Evolutionary conservation across 2,888 invertebrate species (phyloP).

Genomic region (Archips xylosteana): DNA sequence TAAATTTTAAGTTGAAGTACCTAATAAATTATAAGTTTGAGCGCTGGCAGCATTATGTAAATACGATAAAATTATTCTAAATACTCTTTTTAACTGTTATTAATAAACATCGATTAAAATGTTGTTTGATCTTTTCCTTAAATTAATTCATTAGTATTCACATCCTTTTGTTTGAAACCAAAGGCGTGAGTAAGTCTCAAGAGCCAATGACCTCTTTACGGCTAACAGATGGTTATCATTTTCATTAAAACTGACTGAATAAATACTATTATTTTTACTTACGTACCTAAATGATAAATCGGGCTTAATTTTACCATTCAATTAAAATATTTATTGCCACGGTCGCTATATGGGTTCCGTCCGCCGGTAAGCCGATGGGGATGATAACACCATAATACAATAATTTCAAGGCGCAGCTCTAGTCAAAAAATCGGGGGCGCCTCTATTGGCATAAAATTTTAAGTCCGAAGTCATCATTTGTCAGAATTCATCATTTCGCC

Average conservation of each 20-base stretch:
- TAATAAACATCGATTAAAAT: conserved; percentile 23
- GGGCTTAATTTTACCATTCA: conserved; percentile 4
- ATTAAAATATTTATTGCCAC: not conserved
- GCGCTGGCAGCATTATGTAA: conserved; percentile 15
- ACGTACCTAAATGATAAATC: not conserved
- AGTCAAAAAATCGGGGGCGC: too few relatives aligned
- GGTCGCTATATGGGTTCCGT: conserved; percentile 3
- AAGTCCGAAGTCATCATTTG: too few relatives aligned
- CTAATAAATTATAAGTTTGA: not conserved
- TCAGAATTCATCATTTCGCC: too few relatives aligned
- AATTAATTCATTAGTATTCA: conserved; percentile 33
- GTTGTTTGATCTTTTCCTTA: conserved; percentile 28
- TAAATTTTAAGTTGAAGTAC: conserved; percentile 55
- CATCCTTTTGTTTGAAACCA: conserved; percentile 43
- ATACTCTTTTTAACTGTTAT: conserved; percentile 12
- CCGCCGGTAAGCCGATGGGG: not conserved
- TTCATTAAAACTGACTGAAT: conserved; percentile 27
- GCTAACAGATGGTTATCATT: conserved; percentile 32
- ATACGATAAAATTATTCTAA: conserved; percentile 14
- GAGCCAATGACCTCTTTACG: conserved; percentile 37
- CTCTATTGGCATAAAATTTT: too few relatives aligned
- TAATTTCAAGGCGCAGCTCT: too few relatives aligned
- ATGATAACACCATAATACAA: too few relatives aligned
- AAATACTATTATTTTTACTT: conserved; percentile 17
- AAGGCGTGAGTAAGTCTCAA: conserved; percentile 42